Conservation (phyloP, 2,113 vertebrate genomes). For the Syngnathus typhle region DNA sequence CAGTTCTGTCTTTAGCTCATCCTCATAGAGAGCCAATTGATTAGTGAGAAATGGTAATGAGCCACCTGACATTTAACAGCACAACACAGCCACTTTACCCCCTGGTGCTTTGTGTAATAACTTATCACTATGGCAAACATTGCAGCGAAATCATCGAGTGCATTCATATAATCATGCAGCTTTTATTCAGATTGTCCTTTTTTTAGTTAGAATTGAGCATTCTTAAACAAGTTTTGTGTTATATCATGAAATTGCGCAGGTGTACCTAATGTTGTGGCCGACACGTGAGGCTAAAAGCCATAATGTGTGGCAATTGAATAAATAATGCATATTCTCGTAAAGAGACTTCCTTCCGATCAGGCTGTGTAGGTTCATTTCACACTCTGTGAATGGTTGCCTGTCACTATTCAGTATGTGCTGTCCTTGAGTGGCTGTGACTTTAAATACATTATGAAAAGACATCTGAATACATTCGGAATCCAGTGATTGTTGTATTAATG, state of each 20-base stretch:
- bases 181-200: not conserved
- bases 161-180: not conserved
- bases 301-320: not conserved
- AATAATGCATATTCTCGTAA: not conserved
- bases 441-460: too few species aligned
- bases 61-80: constrained; percentile 68
- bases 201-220: not conserved
- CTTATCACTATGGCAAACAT: constrained; percentile 22
- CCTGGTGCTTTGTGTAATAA: constrained; percentile 53
- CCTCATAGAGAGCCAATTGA: constrained; percentile 34
- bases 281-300: not conserved
- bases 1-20: not conserved
- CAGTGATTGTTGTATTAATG: not conserved
- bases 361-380: not conserved
- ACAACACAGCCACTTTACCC: constrained; percentile 47
- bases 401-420: not conserved
- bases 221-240: not conserved
- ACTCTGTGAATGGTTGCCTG: not conserved
- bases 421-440: not conserved
- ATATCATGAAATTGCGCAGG: not conserved
- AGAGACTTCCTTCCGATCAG: not conserved
- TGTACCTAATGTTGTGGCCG: not conserved
- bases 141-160: not conserved
- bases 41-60: constrained; percentile 67
- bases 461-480: too few species aligned